Evolutionary conservation across 2,797 vertebrate species (phyloP), one percentile per base, ranked within the genome.

Genomic region (Premnoplex brunnescens): DNA sequence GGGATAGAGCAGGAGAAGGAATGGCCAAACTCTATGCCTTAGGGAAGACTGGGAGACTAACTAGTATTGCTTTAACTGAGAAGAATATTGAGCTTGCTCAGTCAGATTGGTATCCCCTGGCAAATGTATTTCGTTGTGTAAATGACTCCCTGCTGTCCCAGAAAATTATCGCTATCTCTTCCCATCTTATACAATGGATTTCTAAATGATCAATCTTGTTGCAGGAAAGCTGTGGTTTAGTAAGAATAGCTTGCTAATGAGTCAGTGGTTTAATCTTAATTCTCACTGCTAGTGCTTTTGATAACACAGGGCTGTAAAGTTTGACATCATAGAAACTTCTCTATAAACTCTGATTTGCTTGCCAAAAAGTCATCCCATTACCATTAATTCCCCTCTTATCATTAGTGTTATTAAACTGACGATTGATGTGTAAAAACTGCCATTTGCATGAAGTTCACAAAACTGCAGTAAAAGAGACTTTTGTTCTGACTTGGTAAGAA

Each of bases 401-500:
- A 78, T 95, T 96, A 91, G 43, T 95, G 93, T 97, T 96, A 95
- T 93, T 97, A 93, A 94, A 89, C 85, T 96, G 96, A 97, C 71
- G 93, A 89, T 69, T 92, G 75, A 96, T 96, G 92, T 96, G 85
- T 93, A 95, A 97, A 97, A 94, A 59, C 78, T 91, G 93, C 72
- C 81, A 74, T 93, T 95, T 97, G 63, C 92, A 72, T 96, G 56
- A 91, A 94, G 91, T 96, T 97, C 95, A 96, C 93, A 96, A 95
- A 92, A 95, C 91, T 96, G 60, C 86, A 79, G 81, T 96, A 97
- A 96, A 96, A 97, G 96, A 96, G 95, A 97, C 96, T 97, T 97
- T 96, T 97, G 97, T 98, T 98, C 97, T 97, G 89, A 94, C 67
- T 97, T 83, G 86, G 93, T 96, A 95, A 93, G 58, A 37, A 28